Evolutionary conservation across 1,140 invertebrate genomes (phyloP).

Genomic region (Ostrea edulis): DNA sequence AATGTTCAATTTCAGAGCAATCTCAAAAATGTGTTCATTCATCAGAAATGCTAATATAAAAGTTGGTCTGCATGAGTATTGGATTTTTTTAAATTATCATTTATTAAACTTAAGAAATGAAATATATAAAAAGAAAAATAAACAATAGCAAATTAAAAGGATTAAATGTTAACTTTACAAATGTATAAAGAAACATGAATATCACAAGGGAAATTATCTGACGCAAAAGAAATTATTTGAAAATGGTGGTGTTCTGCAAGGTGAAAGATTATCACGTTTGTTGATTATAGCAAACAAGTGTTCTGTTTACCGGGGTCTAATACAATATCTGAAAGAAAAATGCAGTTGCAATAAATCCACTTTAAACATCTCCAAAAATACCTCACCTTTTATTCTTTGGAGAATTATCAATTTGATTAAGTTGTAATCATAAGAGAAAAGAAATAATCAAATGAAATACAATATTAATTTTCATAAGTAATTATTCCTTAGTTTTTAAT

Average conservation of each 20-base stretch:
- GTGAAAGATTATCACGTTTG: background rate
- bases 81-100: too few species aligned
- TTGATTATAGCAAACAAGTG: slow-evolving; percentile 31
- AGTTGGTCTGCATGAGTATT: too few species aligned
- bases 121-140: too few species aligned
- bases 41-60: too few species aligned
- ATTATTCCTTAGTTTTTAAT: background rate
- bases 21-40: too few species aligned
- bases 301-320: background rate
- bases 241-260: background rate
- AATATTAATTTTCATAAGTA: background rate
- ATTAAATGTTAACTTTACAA: too few species aligned
- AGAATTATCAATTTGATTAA: too few species aligned
- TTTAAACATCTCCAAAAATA: background rate
- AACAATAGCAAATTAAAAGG: too few species aligned
- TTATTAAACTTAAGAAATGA: too few species aligned
- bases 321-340: slow-evolving; percentile 6
- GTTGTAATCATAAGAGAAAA: background rate
- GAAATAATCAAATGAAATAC: background rate
- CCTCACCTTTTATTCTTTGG: too few species aligned
- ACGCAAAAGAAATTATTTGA: background rate
- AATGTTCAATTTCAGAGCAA: too few species aligned
- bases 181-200: too few species aligned
- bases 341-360: background rate
- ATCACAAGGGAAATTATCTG: background rate